phyloP scores from a whole-genome alignment of 2,113 vertebrate genomes.

The Propithecus coquereli region DNA sequence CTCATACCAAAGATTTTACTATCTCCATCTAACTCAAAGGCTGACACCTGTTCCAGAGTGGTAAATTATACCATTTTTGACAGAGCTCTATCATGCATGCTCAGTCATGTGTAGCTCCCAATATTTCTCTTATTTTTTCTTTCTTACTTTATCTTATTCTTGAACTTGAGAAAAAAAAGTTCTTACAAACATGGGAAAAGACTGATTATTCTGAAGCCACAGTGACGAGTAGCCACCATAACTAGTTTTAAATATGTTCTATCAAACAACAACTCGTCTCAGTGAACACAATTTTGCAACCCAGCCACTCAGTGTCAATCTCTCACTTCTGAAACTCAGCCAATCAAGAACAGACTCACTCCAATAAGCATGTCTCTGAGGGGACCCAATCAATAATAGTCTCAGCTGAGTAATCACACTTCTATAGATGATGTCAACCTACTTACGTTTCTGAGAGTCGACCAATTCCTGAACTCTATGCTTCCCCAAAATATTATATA shows the following conservation, averaged over 20 bases:
- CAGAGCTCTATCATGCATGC: not conserved
- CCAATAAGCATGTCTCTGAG: not conserved
- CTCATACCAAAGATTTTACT: not conserved
- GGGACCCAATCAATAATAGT: not conserved
- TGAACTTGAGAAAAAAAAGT: not conserved
- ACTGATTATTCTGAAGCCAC: not conserved
- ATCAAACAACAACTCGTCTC: not conserved
- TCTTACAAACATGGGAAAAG: not conserved
- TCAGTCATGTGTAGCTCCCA: not conserved
- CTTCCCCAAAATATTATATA: not conserved
- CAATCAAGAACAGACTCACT: not conserved
- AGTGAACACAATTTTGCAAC: not conserved
- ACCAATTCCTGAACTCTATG: not conserved
- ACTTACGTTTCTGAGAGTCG: not conserved
- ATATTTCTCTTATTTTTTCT: not conserved
- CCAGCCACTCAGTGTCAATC: not conserved
- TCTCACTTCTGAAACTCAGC: not conserved
- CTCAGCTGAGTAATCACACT: not conserved
- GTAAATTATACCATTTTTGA: not conserved
- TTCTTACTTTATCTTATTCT: not conserved
- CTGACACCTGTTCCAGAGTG: not conserved
- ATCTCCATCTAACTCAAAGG: not conserved
- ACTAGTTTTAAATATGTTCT: not conserved
- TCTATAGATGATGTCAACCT: not conserved
- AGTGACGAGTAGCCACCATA: not conserved